Conservation (phyloP, 1,140 invertebrate genomes). For the Heliconius himera region DNA sequence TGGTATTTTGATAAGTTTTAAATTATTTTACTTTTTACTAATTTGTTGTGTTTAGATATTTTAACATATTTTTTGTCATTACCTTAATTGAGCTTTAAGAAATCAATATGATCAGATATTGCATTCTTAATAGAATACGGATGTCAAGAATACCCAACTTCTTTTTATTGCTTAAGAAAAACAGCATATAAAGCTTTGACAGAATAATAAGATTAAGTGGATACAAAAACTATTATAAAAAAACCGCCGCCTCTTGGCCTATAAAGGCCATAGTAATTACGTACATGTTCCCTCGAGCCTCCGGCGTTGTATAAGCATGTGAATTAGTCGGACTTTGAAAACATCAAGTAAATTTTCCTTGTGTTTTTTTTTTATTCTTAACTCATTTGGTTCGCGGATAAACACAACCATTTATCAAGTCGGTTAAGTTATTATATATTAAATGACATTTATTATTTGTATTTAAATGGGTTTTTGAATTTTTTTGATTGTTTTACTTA, state of each 20-base stretch:
- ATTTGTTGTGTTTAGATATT: not conserved
- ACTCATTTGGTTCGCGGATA: slow-evolving; percentile 22
- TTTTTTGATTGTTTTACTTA: too few species aligned
- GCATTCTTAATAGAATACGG: too few species aligned
- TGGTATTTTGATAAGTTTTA: not conserved
- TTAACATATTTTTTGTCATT: not conserved
- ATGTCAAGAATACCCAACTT: too few species aligned
- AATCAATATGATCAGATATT: not conserved
- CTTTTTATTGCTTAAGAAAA: too few species aligned
- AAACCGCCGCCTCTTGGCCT: slow-evolving; percentile 24
- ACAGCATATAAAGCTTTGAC: not conserved
- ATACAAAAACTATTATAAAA: not conserved
- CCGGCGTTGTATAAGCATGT: slow-evolving; percentile 22
- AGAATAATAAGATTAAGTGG: not conserved
- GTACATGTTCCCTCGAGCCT: slow-evolving; percentile 23
- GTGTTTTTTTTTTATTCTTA: slow-evolving; percentile 13
- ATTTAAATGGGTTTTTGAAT: not conserved
- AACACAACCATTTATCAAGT: slow-evolving; percentile 13
- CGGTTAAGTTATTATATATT: slow-evolving; percentile 12
- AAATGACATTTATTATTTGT: not conserved
- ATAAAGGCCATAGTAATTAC: slow-evolving; percentile 37
- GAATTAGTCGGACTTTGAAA: slow-evolving; percentile 36
- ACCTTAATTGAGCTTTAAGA: not conserved
- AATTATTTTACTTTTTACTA: not conserved
- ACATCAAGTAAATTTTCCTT: slow-evolving; percentile 30